A percentile compares a stretch with the other conserved stretches of the same genome.
Evolutionary conservation across 2,888 invertebrate species (phyloP).

Genomic region (Eupithecia dodoneata): DNA sequence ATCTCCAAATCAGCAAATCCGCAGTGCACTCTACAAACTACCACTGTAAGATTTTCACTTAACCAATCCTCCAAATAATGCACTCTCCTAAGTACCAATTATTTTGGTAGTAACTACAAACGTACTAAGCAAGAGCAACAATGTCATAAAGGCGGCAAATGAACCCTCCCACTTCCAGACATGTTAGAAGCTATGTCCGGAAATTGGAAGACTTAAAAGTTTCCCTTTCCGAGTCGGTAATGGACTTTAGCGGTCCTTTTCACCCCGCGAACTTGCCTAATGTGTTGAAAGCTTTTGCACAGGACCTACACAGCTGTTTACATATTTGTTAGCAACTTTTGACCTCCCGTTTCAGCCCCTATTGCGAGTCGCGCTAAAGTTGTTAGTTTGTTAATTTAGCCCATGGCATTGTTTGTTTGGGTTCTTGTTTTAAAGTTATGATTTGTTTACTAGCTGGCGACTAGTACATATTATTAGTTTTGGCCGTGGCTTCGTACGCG

Average conservation of each 20-base stretch:
- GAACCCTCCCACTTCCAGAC: background rate
- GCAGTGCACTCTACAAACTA: background rate
- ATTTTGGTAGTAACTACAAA: background rate
- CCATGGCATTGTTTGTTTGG: background rate
- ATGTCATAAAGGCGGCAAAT: conserved; percentile 2
- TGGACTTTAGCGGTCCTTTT: conserved; percentile 30
- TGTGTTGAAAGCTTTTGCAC: conserved; percentile 15
- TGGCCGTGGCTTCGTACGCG: no score
- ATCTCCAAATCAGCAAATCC: background rate
- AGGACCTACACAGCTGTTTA: conserved; percentile 19
- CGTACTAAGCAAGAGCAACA: background rate
- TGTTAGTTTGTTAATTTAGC: background rate
- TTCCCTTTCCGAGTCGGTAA: conserved; percentile 19
- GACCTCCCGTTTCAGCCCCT: background rate
- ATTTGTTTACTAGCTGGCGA: background rate
- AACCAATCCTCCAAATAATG: background rate
- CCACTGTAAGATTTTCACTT: background rate
- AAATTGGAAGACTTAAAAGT: conserved; percentile 40
- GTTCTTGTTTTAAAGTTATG: background rate
- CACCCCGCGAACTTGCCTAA: conserved; percentile 21
- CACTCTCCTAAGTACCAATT: background rate
- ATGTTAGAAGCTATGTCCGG: conserved; percentile 11
- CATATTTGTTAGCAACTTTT: conserved; percentile 16
- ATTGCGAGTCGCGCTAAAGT: background rate
- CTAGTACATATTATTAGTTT: background rate